phyloP scores from a whole-genome alignment of 2,113 vertebrate genomes.

The Charina bottae region DNA sequence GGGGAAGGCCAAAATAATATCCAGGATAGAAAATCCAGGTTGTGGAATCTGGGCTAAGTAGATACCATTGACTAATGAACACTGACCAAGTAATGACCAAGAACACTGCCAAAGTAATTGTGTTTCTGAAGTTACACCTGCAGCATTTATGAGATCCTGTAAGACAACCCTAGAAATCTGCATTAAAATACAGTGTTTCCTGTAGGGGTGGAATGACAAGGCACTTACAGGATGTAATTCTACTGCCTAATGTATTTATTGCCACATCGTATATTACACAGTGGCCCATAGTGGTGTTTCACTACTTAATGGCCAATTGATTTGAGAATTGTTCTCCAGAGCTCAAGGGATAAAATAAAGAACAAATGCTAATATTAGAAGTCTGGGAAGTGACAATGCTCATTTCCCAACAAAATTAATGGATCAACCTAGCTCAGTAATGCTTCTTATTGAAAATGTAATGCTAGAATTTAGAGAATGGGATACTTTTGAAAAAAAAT shows the following conservation, averaged over 20 bases:
- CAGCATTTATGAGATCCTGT: conserved; percentile 63
- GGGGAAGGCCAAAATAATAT: conserved; percentile 10
- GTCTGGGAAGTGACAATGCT: background rate
- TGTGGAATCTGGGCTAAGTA: conserved; percentile 39
- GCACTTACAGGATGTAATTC: conserved; percentile 49
- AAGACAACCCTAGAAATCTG: conserved; percentile 59
- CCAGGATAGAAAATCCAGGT: conserved; percentile 24
- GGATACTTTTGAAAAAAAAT: background rate
- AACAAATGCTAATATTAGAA: background rate
- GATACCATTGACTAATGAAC: conserved; percentile 10
- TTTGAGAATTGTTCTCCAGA: background rate
- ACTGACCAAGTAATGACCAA: too few relatives aligned
- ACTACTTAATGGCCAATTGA: background rate
- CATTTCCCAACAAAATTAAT: background rate
- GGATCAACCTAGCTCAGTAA: background rate
- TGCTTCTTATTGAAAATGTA: background rate
- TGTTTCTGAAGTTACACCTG: conserved; percentile 55
- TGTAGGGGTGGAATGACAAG: conserved; percentile 48
- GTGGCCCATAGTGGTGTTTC: background rate
- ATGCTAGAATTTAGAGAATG: background rate
- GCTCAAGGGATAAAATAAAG: conserved; percentile 3
- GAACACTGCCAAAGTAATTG: conserved; percentile 36
- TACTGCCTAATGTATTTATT: conserved; percentile 61
- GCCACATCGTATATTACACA: conserved; percentile 50
- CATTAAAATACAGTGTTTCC: conserved; percentile 64